A percentile compares a stretch with the other conserved stretches of the same genome.
These are phyloP conservation scores for Lycorma delicatula DNA, from an alignment of 1,140 invertebrate species.

Conservation along the genomic window DNA sequence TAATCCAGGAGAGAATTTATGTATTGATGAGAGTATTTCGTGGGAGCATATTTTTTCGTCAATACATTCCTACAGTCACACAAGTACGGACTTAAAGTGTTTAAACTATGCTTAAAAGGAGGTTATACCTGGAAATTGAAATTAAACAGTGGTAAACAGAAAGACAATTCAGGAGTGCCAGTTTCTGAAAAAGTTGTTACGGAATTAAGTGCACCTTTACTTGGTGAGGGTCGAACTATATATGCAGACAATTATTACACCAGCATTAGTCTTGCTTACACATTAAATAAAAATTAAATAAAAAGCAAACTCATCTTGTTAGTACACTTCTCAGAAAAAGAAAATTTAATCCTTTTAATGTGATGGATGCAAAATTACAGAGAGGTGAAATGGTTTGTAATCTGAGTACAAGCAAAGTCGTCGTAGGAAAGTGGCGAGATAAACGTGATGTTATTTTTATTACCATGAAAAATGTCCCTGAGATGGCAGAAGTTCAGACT, in stretches of 20 bases:
- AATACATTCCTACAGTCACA: slow-evolving; percentile 32
- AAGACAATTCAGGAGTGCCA: neutral
- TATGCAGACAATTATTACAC: slow-evolving; percentile 34
- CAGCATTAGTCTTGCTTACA: slow-evolving; percentile 36
- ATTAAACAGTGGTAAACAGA: slow-evolving; percentile 15
- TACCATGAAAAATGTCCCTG: slow-evolving; percentile 7
- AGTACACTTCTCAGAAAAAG: slow-evolving; percentile 38
- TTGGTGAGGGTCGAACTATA: slow-evolving; percentile 11
- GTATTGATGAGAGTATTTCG: slow-evolving; percentile 28
- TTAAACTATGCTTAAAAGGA: slow-evolving; percentile 26
- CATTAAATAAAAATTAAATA: too few relatives aligned
- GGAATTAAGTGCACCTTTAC: slow-evolving; percentile 9
- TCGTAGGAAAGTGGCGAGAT: slow-evolving; percentile 38
- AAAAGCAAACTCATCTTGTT: slow-evolving; percentile 39
- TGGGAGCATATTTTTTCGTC: slow-evolving; percentile 31
- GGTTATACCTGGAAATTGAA: slow-evolving; percentile 13
- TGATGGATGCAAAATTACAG: slow-evolving; percentile 36
- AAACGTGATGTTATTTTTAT: slow-evolving; percentile 28
- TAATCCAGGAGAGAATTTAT: slow-evolving; percentile 22
- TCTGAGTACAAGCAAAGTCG: slow-evolving; percentile 35
- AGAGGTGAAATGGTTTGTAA: slow-evolving; percentile 31
- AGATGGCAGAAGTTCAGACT: slow-evolving; percentile 4
- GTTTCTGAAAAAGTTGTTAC: slow-evolving; percentile 10
- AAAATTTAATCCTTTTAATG: slow-evolving; percentile 33
- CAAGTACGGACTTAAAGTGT: slow-evolving; percentile 33